Conservation (phyloP, 2,797 vertebrate species). For the Onychomys torridus region DNA sequence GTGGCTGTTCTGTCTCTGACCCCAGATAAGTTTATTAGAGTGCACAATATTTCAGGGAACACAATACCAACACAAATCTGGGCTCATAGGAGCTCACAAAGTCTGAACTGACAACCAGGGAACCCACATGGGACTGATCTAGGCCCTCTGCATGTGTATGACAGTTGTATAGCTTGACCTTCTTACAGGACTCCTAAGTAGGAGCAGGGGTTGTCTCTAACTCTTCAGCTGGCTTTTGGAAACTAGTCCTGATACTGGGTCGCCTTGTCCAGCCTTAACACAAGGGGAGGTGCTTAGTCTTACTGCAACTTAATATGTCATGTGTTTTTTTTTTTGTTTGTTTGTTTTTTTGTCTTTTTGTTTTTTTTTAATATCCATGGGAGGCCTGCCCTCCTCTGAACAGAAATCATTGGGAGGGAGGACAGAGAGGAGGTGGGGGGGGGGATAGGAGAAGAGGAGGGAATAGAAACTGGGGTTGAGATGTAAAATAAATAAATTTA, state of each 20-base stretch:
- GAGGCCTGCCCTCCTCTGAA: not conserved
- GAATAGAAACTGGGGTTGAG: not conserved
- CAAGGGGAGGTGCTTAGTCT: not conserved
- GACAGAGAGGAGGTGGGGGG: not conserved
- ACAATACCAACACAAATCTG: too few relatives aligned
- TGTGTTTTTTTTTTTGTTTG: too few relatives aligned
- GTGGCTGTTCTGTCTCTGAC: too few relatives aligned
- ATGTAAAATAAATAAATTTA: not conserved
- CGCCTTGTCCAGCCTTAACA: not conserved
- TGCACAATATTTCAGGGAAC: too few relatives aligned
- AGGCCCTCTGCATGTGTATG: not conserved
- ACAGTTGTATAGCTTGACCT: not conserved
- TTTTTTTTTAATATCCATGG: not conserved
- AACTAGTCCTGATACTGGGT: not conserved
- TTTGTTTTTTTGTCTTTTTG: too few relatives aligned
- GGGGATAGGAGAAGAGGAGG: not conserved
- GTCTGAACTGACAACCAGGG: not conserved
- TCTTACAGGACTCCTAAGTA: not conserved
- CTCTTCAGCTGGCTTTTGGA: not conserved
- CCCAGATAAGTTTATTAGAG: too few relatives aligned
- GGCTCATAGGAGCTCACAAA: not conserved
- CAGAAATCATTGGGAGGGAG: not conserved
- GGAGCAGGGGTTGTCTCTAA: not conserved
- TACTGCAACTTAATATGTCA: not conserved
- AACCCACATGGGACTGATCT: not conserved